Evolutionary conservation across 2,888 invertebrate genomes (phyloP).

Genomic region (Tipula helvola): DNA sequence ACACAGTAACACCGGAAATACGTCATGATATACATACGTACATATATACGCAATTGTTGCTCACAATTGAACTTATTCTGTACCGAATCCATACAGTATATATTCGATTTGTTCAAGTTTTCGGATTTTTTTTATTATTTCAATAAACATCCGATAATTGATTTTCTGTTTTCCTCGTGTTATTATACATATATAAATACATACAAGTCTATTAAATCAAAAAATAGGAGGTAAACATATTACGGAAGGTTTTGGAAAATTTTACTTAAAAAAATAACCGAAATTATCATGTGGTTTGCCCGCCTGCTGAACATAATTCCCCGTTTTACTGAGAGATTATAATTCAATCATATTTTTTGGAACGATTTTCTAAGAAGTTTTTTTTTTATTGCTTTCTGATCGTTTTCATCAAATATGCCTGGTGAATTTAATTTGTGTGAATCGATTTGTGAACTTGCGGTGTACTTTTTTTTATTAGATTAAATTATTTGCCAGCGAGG

Average conservation of each 20-base stretch:
- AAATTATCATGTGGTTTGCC: background rate
- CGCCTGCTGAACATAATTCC: background rate
- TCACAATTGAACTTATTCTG: background rate
- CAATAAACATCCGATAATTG: background rate
- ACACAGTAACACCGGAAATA: background rate
- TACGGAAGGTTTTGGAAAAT: background rate
- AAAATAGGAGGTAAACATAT: background rate
- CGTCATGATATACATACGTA: background rate
- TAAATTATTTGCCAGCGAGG: background rate
- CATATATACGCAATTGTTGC: background rate
- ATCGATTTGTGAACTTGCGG: background rate
- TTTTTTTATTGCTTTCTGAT: background rate
- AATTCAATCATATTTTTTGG: background rate
- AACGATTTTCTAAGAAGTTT: background rate
- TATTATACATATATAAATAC: background rate
- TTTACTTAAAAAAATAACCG: background rate
- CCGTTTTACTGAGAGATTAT: background rate
- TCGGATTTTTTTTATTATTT: background rate
- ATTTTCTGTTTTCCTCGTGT: background rate
- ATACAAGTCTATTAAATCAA: background rate
- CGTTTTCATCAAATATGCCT: background rate
- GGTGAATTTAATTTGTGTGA: background rate
- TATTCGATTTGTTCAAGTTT: background rate
- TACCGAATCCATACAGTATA: background rate
- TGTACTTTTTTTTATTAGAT: background rate